phyloP scores from a whole-genome alignment of 2,888 invertebrate species.

The Cephus nigrinus region DNA sequence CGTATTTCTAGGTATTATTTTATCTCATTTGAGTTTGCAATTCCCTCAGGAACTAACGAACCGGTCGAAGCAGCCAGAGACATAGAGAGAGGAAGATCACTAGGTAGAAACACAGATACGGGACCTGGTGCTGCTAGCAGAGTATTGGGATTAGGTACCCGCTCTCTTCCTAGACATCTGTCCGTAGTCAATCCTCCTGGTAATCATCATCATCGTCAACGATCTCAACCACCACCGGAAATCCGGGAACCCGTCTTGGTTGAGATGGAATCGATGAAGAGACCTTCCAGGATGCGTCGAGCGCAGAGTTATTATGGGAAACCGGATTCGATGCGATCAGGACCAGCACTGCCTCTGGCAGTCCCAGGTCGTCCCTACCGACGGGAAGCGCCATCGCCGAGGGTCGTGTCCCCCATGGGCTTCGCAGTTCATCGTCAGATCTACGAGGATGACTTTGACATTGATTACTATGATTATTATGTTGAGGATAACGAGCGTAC shows the following conservation, averaged over 20 bases:
- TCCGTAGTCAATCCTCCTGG: background rate
- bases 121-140: background rate
- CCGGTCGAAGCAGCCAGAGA: background rate
- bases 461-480: slow-evolving; percentile 69
- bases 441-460: slow-evolving; percentile 72
- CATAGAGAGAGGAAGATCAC: too few species aligned
- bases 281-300: slow-evolving; percentile 10
- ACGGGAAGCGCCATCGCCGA: slow-evolving; percentile 67
- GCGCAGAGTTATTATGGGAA: slow-evolving; percentile 17
- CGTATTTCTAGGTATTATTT: background rate
- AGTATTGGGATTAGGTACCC: slow-evolving; percentile 1
- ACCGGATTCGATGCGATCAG: too few species aligned
- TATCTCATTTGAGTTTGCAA: background rate
- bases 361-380: slow-evolving; percentile 8
- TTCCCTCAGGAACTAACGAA: slow-evolving; percentile 7
- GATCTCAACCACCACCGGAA: slow-evolving; percentile 23
- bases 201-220: slow-evolving; percentile 4
- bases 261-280: slow-evolving; percentile 17
- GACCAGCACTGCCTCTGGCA: too few species aligned
- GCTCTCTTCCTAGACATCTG: slow-evolving; percentile 15
- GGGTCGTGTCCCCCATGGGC: slow-evolving; percentile 78
- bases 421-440: slow-evolving; percentile 73
- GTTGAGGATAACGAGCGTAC: slow-evolving; percentile 64
- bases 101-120: too few species aligned
- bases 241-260: slow-evolving; percentile 13